Evolutionary conservation across 2,113 vertebrate genomes (phyloP).

Genomic region (Enhydra lutris): DNA sequence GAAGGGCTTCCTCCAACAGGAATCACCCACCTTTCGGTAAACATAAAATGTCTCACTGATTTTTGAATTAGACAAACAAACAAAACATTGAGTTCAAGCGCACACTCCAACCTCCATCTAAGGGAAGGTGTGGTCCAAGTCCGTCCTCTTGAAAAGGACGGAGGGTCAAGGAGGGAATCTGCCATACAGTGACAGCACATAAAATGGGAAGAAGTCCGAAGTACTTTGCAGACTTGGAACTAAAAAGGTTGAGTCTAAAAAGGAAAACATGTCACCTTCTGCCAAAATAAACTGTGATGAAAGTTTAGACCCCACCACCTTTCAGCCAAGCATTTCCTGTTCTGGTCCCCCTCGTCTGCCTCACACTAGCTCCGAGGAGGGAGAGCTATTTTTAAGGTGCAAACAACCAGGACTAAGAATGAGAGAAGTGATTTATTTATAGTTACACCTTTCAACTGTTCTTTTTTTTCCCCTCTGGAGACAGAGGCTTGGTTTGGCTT

Average conservation of each 20-base stretch:
- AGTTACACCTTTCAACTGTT: slow-evolving; percentile 59
- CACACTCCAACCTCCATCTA: not conserved
- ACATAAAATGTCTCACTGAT: not conserved
- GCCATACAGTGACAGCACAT: not conserved
- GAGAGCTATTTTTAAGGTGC: slow-evolving; percentile 70
- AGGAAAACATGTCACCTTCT: slow-evolving; percentile 71
- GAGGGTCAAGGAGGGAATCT: not conserved
- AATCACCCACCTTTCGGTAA: not conserved
- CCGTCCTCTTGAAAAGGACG: not conserved
- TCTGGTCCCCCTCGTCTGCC: slow-evolving; percentile 54
- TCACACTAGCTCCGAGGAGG: not conserved
- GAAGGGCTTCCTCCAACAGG: not conserved
- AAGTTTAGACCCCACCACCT: slow-evolving; percentile 73
- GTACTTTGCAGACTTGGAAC: slow-evolving; percentile 49
- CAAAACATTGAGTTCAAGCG: not conserved
- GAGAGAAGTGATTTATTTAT: slow-evolving; percentile 57
- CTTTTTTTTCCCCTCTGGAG: not conserved
- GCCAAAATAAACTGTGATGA: slow-evolving; percentile 77
- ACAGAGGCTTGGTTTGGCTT: not conserved
- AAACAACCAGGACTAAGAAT: slow-evolving; percentile 50
- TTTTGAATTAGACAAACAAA: not conserved
- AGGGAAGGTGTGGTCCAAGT: not conserved
- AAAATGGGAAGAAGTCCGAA: slow-evolving; percentile 52
- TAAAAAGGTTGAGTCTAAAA: slow-evolving; percentile 63
- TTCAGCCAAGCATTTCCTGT: slow-evolving; percentile 81